Evolutionary conservation across 2,113 vertebrate species (phyloP), one percentile per base, ranked within the genome.

Genomic region (Chaetodon trifascialis): DNA sequence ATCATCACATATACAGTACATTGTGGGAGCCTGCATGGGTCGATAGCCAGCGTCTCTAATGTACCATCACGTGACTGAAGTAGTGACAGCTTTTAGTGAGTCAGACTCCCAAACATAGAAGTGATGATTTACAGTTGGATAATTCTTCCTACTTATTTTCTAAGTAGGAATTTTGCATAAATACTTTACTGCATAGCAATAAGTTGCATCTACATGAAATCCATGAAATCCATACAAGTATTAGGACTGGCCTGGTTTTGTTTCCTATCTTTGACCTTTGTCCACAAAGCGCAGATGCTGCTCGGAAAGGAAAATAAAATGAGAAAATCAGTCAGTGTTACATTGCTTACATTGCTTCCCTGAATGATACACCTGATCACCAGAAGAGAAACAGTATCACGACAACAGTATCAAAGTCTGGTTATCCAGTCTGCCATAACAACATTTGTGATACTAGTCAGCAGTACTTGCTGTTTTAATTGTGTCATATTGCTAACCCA

Each of bases 1-100:
- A 67, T 46, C 52, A 59, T 76, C 60, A 65, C 9, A 79, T 60
- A 79, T 46, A 56, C 69, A 64, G 62, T 44, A n/a, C 59, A 81
- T 46, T 6, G 46, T 72, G 67, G 73, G 69, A 60, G 36, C 23
- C 67, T 25, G 62, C 25, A 36, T 49, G 63, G 46, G 51, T 73
- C 68, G 11, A 9, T 73, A 76, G 17, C 42, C 67, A 55, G n/a
- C 58, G 66, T 72, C 38, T 70, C 65, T 74, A 34, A 80, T 71
- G 73, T 58, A 76, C 30, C 30, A 30, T 30, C 30, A 30, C 30
- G 30, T 42, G 47, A 42, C 56, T 49, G 6, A 47, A 42, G 66
- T 56, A 69, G 69, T 42, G 21, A 63, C 38, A 47, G 68, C 59
- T 80, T 59, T 73, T 44, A 42, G 56, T 59, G 19, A 77, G 52